phyloP scores from a whole-genome alignment of 2,113 vertebrate genomes.

The Suncus etruscus region DNA sequence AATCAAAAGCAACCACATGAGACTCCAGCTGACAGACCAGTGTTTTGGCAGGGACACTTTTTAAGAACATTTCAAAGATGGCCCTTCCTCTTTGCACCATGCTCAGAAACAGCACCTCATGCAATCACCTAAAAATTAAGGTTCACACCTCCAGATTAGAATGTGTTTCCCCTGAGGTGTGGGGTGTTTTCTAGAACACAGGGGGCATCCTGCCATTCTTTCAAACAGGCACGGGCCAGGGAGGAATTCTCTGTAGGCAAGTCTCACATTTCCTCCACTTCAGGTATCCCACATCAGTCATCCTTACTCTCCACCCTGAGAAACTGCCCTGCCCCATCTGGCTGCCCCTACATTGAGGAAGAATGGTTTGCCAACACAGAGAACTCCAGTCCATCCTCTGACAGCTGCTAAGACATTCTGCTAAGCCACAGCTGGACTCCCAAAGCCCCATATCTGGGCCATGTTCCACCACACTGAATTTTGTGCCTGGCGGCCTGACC shows the following conservation, averaged over 20 bases:
- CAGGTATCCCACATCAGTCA: no score
- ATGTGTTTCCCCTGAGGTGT: conserved; percentile 46
- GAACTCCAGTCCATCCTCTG: background rate
- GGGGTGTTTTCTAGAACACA: conserved; percentile 63
- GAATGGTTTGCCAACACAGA: no score
- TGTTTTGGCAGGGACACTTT: background rate
- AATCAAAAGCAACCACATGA: background rate
- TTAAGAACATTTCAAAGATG: background rate
- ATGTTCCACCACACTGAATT: no score
- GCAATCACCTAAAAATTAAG: conserved; percentile 42
- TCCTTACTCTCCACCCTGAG: no score
- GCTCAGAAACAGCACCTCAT: conserved; percentile 19
- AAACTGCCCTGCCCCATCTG: rapidly evolving
- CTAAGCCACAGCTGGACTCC: no score
- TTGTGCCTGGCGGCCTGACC: no score
- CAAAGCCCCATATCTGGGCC: no score
- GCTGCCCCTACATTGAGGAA: no score
- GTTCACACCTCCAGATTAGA: conserved; percentile 72
- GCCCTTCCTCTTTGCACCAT: background rate
- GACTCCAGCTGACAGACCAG: background rate
- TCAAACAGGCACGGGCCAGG: background rate
- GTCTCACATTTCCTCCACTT: background rate
- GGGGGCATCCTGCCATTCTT: conserved; percentile 45
- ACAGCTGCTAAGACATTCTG: background rate
- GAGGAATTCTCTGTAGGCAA: background rate